Evolutionary conservation across 2,797 vertebrate species (phyloP).

Genomic region (Smutsia temminckii): DNA sequence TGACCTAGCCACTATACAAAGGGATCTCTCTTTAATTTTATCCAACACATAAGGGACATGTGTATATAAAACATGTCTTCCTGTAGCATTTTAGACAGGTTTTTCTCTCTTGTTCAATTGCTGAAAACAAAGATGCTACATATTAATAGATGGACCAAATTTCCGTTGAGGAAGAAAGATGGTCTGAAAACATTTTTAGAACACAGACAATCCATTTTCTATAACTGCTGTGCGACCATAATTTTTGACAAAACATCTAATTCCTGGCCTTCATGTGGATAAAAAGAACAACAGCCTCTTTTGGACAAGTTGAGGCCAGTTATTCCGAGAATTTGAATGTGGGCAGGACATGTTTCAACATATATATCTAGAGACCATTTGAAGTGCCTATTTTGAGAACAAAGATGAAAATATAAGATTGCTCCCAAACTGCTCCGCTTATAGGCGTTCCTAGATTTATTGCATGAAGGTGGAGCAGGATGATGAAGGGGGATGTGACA

Average conservation of each 20-base stretch:
- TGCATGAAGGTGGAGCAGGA: background rate
- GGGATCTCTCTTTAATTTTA: background rate
- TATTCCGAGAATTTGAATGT: conserved; percentile 56
- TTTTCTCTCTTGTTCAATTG: background rate
- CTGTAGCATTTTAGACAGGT: background rate
- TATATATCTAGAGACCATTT: conserved; percentile 1
- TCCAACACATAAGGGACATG: background rate
- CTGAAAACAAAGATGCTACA: background rate
- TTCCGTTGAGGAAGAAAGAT: background rate
- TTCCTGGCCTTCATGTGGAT: background rate
- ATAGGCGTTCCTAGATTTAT: background rate
- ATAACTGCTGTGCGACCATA: conserved; percentile 24
- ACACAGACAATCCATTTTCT: conserved; percentile 13
- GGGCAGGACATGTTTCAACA: background rate
- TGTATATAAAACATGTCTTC: background rate
- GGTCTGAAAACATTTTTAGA: conserved; percentile 13
- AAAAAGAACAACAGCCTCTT: conserved; percentile 21
- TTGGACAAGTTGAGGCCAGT: background rate
- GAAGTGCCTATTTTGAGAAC: background rate
- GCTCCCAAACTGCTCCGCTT: background rate
- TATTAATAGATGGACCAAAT: background rate
- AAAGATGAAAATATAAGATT: background rate
- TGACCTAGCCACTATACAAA: background rate
- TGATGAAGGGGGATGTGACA: fast-evolving
- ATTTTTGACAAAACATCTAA: conserved; percentile 24